A percentile compares a stretch with the other conserved stretches of the same genome.
phyloP scores from a whole-genome alignment of 2,113 vertebrate species.

The Boulengeromyrus knoepffleri region DNA sequence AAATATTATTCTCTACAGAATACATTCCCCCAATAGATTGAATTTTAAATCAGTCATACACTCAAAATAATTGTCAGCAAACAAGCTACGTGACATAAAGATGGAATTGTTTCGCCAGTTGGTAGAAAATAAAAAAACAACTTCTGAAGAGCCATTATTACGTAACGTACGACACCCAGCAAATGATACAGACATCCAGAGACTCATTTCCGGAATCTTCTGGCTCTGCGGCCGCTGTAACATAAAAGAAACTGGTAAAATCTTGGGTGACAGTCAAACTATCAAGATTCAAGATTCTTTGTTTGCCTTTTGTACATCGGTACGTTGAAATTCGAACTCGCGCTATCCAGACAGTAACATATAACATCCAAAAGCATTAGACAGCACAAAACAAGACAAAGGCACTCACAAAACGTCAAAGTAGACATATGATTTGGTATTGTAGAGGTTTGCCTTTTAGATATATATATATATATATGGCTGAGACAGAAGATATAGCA shows the following conservation, averaged over 20 bases:
- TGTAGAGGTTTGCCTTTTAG: neutral
- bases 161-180: neutral
- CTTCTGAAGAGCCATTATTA: neutral
- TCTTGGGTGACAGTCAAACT: neutral
- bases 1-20: neutral
- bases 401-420: neutral
- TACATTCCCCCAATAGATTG: neutral
- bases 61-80: constrained; percentile 5
- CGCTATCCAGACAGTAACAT: neutral
- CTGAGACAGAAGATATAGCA: neutral
- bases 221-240: neutral
- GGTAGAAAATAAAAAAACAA: neutral
- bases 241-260: neutral
- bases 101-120: constrained; percentile 6
- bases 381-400: neutral
- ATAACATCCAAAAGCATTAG: neutral
- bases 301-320: neutral
- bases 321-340: neutral
- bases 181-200: neutral
- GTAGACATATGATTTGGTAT: neutral
- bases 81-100: neutral
- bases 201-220: neutral
- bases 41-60: neutral
- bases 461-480: neutral
- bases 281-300: neutral